Percentiles rank a stretch among this genome's conserved stretches.
Evolutionary conservation across 2,797 vertebrate species (phyloP).

Genomic region (Notolabrus celidotus): DNA sequence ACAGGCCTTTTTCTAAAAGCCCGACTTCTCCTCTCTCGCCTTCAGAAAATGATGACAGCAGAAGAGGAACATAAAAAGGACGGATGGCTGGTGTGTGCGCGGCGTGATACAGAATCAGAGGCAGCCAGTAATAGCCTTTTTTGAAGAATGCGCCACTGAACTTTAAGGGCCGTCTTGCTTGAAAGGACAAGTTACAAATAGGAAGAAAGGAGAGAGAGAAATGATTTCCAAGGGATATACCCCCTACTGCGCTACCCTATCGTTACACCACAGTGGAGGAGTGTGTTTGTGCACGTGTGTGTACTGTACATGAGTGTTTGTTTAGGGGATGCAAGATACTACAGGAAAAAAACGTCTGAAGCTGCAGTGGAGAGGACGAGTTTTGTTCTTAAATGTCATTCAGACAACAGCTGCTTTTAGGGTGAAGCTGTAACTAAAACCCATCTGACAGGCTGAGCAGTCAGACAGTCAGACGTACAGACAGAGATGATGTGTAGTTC

Average conservation of each 20-base stretch:
- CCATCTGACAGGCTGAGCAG: conserved; percentile 38
- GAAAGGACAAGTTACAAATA: conserved; percentile 85
- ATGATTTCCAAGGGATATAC: conserved; percentile 82
- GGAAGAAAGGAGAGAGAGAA: conserved; percentile 79
- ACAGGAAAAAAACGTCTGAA: conserved; percentile 10
- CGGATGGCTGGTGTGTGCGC: conserved; percentile 77
- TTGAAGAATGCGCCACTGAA: conserved; percentile 87
- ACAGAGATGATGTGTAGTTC: conserved; percentile 49
- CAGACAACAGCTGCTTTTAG: conserved; percentile 23
- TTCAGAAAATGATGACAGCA: conserved; percentile 80
- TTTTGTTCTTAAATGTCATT: conserved; percentile 55
- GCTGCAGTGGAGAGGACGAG: conserved; percentile 18
- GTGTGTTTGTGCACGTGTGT: conserved; percentile 36
- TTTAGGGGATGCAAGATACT: conserved; percentile 34
- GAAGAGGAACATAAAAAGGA: conserved; percentile 78
- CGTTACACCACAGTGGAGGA: conserved; percentile 44
- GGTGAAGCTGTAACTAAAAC: conserved; percentile 40
- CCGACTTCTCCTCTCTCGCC: conserved; percentile 75
- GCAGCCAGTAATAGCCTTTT: conserved; percentile 84
- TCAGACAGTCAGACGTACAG: conserved; percentile 44
- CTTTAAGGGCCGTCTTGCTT: conserved; percentile 86
- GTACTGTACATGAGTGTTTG: conserved; percentile 26
- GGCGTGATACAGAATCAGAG: conserved; percentile 84
- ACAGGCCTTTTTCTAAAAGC: conserved; percentile 71
- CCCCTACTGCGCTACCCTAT: conserved; percentile 79